Evolutionary conservation across 2,888 invertebrate species (phyloP), one percentile per base, ranked within the genome.

Genomic region (Acanthopleura granulata): DNA sequence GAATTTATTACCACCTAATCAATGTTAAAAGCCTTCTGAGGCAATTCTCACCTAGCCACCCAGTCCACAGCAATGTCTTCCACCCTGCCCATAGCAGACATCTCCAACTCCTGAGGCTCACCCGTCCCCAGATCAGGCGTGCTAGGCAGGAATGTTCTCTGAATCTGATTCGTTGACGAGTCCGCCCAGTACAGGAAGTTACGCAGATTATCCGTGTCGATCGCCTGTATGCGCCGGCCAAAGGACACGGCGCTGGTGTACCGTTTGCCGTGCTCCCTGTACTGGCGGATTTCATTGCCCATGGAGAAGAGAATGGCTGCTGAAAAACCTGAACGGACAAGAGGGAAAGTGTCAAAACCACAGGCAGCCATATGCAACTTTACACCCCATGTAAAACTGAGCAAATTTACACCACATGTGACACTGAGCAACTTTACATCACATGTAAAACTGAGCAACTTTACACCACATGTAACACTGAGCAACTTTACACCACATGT

Each of bases 41-140:
- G 40, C 40, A 51, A 70, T 50, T 22, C 70, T 57, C 22, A 61
- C 92, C 90, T 95, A 11, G 95, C 96, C 25, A 97, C 93, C 95
- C 98, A 98, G 91, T 99, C 99, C 0, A 98, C 94, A 0, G 98
- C 95, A 0, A 99, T 91, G 0, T 96, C 95, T 0, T 96, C 95
- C 0, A 97, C 97, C 18, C 86, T 83, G 12, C 74, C 51, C 9
- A 85, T 73, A 30, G 73, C 79, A 14, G 94, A 94, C 92, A 96
- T 94, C 82, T 95, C 94, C 49, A 98, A 92, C 89, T 97, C 95
- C 89, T 98, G 98, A 94, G 75, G 96, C 96, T 74, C 94, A 94
- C 91, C 95, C 75, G 75, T 4, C 80, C 79, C 94, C 30, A 81
- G 74, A 73, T 82, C 83, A 82, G 95, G 94, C 62, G 85, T 84